Percentiles rank a stretch among this genome's conserved stretches.
These are phyloP conservation scores for Oplegnathus fasciatus DNA, from an alignment of 2,113 vertebrate species.

Conservation along the genomic window DNA sequence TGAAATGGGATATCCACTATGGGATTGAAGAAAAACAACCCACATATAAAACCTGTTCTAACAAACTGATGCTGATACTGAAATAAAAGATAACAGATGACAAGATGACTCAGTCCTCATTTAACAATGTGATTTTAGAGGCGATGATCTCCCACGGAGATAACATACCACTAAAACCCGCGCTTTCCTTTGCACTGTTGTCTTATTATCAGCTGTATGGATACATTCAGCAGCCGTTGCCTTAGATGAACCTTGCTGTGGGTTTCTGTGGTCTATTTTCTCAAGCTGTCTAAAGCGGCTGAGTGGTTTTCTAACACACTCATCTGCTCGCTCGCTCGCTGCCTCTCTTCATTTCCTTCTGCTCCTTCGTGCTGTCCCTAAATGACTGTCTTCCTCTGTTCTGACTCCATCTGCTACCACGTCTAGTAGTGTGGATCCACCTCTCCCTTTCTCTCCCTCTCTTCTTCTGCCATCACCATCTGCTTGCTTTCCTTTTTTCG, in stretches of 20 bases:
- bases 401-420: conserved; percentile 62
- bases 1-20: not conserved
- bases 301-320: conserved; percentile 71
- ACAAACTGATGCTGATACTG: conserved; percentile 20
- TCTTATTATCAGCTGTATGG: conserved; percentile 34
- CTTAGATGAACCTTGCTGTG: conserved; percentile 65
- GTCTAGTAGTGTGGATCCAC: conserved; percentile 37
- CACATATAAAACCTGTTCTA: not conserved
- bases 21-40: not conserved
- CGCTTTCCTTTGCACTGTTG: not conserved
- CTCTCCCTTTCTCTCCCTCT: conserved; percentile 45
- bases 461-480: conserved; percentile 62
- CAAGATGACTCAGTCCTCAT: not conserved
- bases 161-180: conserved; percentile 3
- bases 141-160: not conserved
- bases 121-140: conserved; percentile 1
- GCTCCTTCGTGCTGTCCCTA: conserved; percentile 38
- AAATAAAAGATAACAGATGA: not conserved
- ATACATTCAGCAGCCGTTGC: conserved; percentile 57
- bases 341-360: conserved; percentile 48
- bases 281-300: conserved; percentile 59
- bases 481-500: conserved; percentile 29
- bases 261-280: conserved; percentile 60
- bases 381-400: conserved; percentile 63
- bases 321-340: conserved; percentile 43